phyloP scores from a whole-genome alignment of 2,113 vertebrate genomes.

The Aythya baeri region DNA sequence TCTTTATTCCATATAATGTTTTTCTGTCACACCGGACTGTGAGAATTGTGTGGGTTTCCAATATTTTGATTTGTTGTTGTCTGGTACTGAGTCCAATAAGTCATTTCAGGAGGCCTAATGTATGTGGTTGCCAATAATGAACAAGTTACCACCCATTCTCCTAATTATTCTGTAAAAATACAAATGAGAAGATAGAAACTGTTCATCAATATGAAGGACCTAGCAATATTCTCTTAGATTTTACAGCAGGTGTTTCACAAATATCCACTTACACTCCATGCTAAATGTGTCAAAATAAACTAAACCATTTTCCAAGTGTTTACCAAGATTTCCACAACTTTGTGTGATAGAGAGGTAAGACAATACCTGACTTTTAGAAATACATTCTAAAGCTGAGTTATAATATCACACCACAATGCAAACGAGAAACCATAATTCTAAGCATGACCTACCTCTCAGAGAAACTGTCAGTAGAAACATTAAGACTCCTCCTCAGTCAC shows the following conservation, averaged over 20 bases:
- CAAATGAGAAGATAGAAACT: background rate
- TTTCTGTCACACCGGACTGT: background rate
- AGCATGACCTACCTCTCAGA: background rate
- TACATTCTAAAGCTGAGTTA: background rate
- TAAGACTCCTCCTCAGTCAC: background rate
- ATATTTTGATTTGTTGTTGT: background rate
- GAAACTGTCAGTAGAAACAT: background rate
- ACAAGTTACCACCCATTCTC: background rate
- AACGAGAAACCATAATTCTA: background rate
- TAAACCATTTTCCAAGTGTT: background rate
- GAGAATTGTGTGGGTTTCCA: background rate
- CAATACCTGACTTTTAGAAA: background rate
- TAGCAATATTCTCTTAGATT: background rate
- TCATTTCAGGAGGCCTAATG: accelerated
- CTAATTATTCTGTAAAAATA: background rate
- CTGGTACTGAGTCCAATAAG: accelerated
- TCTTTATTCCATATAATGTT: background rate
- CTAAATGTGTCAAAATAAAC: background rate
- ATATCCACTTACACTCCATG: background rate
- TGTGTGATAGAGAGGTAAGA: background rate
- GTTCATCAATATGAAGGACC: background rate
- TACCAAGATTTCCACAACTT: background rate
- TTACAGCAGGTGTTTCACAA: background rate
- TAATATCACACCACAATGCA: background rate
- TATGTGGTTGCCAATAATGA: background rate